Base-by-base conservation (phyloP, 2,888 invertebrate species). In the Euplagia quadripunctaria region DNA sequence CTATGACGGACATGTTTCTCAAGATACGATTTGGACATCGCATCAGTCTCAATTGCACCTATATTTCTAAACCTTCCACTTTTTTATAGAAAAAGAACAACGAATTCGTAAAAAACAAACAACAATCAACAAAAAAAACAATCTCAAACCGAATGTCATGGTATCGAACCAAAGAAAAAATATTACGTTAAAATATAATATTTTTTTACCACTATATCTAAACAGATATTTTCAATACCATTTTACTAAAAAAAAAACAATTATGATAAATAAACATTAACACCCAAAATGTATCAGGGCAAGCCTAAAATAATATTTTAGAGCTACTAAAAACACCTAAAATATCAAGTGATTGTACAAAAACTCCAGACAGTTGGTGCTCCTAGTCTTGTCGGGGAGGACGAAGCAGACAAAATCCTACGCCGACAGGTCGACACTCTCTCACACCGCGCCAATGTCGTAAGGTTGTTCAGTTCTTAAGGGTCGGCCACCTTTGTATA, bases 361-460 rank as follows among this genome's bases (percentile, higher is more conserved):
- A 73, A 70, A 68, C 55, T 43, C 42, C 49, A 68, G 75, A 67
- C 68, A 72, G 17, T n/a, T 85, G 83, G 78, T 71, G 74, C 63
- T 66, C 64, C 65, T 79, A 83, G 65, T 71, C 66, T 69, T 76
- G 76, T 68, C 81, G 78, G 75, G 14, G 70, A 84, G 83, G 82
- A 77, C 83, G 73, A 76, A 55, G 75, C 79, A 87, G 84, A 80
- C 84, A 78, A 82, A 84, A 86, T 81, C 85, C 85, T 81, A 74
- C 73, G 81, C 82, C 73, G 80, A 66, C 79, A 80, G 89, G 89
- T 88, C 89, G 87, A 86, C 87, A 87, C 85, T 82, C 89, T 82
- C 89, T 84, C 86, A 73, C 72, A 46, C 76, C 80, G 73, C 79
- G 79, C 76, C 89, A 88, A 89, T 86, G 89, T 89, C 89, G 84